A percentile compares a stretch with the other conserved stretches of the same genome.
These are phyloP conservation scores for Pseudomugil gertrudae DNA, from an alignment of 2,797 vertebrate genomes.

Conservation along the genomic window DNA sequence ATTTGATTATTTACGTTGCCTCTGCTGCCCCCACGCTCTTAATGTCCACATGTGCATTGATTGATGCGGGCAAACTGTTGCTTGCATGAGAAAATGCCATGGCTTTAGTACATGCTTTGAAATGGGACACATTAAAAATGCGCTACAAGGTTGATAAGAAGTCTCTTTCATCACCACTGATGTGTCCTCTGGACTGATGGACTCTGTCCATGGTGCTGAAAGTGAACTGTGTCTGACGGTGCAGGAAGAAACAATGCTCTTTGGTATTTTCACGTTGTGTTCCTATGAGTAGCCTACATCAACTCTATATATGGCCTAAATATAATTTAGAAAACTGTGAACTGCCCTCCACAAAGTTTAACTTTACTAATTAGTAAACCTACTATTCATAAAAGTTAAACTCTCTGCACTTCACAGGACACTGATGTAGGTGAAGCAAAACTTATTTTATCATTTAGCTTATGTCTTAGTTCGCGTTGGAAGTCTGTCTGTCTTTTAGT, in stretches of 20 bases:
- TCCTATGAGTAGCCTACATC: constrained; percentile 12
- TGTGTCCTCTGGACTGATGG: background rate
- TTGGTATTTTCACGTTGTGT: constrained; percentile 17
- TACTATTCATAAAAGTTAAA: background rate
- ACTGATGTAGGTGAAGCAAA: background rate
- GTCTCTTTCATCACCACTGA: background rate
- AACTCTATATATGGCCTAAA: too few relatives aligned
- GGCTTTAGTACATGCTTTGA: background rate
- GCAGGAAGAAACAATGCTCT: constrained; percentile 1
- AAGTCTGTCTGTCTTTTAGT: too few relatives aligned
- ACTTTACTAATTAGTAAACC: constrained; percentile 41
- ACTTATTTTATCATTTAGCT: too few relatives aligned
- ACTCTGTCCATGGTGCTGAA: constrained; percentile 76
- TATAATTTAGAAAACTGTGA: too few relatives aligned
- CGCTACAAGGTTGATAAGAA: background rate
- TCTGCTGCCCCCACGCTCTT: background rate
- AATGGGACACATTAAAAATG: background rate
- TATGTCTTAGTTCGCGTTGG: too few relatives aligned
- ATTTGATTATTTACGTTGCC: background rate
- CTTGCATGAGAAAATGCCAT: background rate
- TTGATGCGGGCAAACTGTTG: background rate
- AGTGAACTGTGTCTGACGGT: constrained; percentile 12
- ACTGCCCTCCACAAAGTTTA: too few relatives aligned
- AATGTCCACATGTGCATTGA: background rate
- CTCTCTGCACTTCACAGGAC: background rate